Base-by-base conservation (phyloP, 2,888 invertebrate species). In the Tortrix viridana region DNA sequence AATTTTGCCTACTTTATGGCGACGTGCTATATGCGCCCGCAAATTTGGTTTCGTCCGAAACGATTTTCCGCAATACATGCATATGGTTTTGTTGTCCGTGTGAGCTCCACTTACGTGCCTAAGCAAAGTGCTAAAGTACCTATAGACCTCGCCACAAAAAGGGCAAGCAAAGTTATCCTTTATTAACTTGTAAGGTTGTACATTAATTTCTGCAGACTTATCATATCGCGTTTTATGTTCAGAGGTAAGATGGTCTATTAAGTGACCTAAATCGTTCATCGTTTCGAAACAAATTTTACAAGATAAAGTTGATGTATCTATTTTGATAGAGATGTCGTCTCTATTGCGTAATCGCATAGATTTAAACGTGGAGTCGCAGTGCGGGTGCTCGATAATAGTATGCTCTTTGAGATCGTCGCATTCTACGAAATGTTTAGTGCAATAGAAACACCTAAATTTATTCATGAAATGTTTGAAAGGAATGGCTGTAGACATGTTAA, bases 391-490 rank as follows among this genome's bases (percentile, higher is more conserved):
- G 0, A 65, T 67, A 1, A 74, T 65, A 0, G 88, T 85, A 49
- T 91, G 91, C 5, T 81, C 73, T 66, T 79, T 86, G 1, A 91
- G 74, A 53, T 80, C 79, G 1, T 83, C 78, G 55, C 87, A 85
- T 14, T 81, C 79, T 0, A 67, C 70, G 52, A 87, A 91, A 46
- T 88, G 84, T 75, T 82, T 81, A 0, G 87, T 71, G 63, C 91
- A 91, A 65, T 88, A 91, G 58, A 89, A 91, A 67, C 90, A 91
- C 23, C 86, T 70, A 53, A 89, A 88, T 55, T 78, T 80, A 60
- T 80, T 84, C 75, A 84, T 80, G 63, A 77, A 87, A 70, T 78
- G 83, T 65, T 88, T 90, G 53, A 90, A 90, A 0, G 90, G 90
- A 16, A 89, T 68, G 1, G 84, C 86, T 0, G 86, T 86, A 0